phyloP scores from a whole-genome alignment of 2,888 invertebrate genomes.

The Bembecia ichneumoniformis region DNA sequence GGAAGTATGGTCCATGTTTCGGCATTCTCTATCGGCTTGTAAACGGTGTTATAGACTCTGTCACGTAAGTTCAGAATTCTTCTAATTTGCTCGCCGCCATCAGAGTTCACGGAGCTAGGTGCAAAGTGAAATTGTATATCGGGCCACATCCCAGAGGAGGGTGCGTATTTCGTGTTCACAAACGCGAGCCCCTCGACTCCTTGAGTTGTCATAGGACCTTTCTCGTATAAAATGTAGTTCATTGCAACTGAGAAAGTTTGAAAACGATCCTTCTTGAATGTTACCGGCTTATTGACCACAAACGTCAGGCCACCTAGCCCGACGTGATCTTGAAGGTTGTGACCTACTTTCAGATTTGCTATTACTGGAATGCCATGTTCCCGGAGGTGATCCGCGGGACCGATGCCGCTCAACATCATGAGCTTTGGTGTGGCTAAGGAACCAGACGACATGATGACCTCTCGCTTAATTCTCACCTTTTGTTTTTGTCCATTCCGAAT shows the following conservation, averaged over 20 bases:
- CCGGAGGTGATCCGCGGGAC: constrained; percentile 81
- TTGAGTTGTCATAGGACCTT: constrained; percentile 87
- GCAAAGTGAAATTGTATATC: constrained; percentile 91
- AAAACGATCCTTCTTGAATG: constrained; percentile 82
- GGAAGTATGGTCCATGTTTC: constrained; percentile 91
- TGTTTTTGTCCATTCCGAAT: constrained; percentile 76
- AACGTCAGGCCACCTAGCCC: constrained; percentile 89
- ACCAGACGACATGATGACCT: constrained; percentile 89
- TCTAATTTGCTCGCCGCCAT: constrained; percentile 84
- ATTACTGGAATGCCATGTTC: constrained; percentile 81
- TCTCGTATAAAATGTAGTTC: constrained; percentile 85
- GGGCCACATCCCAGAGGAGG: constrained; percentile 81
- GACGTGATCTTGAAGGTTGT: constrained; percentile 90
- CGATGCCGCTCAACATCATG: constrained; percentile 92
- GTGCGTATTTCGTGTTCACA: constrained; percentile 89
- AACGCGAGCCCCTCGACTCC: constrained; percentile 91
- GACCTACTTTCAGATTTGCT: constrained; percentile 83
- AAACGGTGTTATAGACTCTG: constrained; percentile 86
- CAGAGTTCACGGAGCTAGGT: constrained; percentile 87
- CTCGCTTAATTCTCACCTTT: constrained; percentile 80
- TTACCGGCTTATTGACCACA: constrained; percentile 83
- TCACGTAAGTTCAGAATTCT: constrained; percentile 83
- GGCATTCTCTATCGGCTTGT: constrained; percentile 82
- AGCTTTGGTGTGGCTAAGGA: constrained; percentile 91
- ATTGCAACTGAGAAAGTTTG: constrained; percentile 83